Percentiles rank a stretch among this genome's conserved stretches.
Conservation (phyloP, 1,140 invertebrate species). For the Drosophila seguyi region DNA sequence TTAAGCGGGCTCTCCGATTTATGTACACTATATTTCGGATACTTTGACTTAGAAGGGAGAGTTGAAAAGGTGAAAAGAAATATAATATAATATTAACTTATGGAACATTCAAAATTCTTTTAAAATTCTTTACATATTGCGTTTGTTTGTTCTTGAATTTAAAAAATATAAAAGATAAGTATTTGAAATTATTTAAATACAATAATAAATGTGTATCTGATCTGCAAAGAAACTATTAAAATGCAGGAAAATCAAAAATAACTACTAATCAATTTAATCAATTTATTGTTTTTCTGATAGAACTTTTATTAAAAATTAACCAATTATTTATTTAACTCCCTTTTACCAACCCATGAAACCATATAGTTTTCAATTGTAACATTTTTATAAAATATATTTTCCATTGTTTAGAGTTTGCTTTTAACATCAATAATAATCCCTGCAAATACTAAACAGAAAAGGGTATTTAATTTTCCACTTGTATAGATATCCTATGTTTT, state of each 20-base stretch:
- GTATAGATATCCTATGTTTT: conserved; percentile 4
- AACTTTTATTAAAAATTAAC: too few species aligned
- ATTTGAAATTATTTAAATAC: too few species aligned
- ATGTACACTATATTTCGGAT: conserved; percentile 25
- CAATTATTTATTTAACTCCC: background rate
- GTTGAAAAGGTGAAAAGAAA: background rate
- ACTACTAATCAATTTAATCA: too few species aligned
- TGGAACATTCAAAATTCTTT: too few species aligned
- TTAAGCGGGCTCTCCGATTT: conserved; percentile 61
- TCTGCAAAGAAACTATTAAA: too few species aligned
- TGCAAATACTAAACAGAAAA: background rate
- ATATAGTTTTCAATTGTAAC: background rate
- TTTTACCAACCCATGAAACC: background rate
- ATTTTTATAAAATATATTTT: background rate
- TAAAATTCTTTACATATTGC: too few species aligned
- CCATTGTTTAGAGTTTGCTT: background rate
- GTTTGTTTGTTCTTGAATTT: too few species aligned
- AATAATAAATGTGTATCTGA: too few species aligned
- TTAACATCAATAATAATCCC: background rate
- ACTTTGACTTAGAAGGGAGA: background rate
- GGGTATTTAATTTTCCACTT: conserved; percentile 26
- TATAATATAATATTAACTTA: too few species aligned
- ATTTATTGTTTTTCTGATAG: too few species aligned
- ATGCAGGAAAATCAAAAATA: too few species aligned
- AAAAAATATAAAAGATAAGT: too few species aligned